Conservation (phyloP, 2,113 vertebrate genomes). For the Barnardius zonarius region DNA sequence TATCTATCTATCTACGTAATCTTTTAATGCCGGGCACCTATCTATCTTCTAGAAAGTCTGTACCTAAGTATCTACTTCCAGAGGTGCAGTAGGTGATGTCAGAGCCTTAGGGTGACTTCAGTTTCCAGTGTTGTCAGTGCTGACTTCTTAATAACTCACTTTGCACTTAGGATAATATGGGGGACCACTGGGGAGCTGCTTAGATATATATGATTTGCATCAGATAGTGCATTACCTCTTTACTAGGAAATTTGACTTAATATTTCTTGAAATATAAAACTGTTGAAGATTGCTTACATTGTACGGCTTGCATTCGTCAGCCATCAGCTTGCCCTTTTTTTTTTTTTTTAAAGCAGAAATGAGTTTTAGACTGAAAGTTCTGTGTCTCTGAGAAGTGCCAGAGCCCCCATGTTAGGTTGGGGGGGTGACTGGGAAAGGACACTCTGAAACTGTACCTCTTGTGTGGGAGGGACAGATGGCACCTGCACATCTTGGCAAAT, state of each 20-base stretch:
- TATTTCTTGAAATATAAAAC: neutral
- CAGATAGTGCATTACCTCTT: neutral
- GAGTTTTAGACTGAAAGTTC: neutral
- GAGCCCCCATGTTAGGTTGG: neutral
- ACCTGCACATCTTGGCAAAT: neutral
- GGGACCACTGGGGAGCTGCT: neutral
- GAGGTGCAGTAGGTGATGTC: neutral
- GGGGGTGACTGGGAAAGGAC: neutral
- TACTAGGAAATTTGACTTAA: neutral
- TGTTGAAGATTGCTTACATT: neutral
- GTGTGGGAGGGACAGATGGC: neutral
- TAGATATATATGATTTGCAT: accelerated
- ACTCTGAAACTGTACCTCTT: neutral
- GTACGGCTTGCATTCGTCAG: neutral
- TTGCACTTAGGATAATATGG: neutral
- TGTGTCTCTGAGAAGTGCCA: neutral
- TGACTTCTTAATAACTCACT: neutral
- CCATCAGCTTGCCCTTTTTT: neutral
- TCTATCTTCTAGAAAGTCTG: neutral
- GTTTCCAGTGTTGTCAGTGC: neutral
- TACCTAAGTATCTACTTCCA: neutral
- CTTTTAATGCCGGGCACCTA: neutral
- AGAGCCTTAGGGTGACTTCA: neutral
- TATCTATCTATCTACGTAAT: neutral
- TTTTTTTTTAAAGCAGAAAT: neutral